A percentile compares a stretch with the other conserved stretches of the same genome.
These are phyloP conservation scores for Aphidius gifuensis DNA, from an alignment of 1,140 invertebrate genomes.

Conservation along the genomic window DNA sequence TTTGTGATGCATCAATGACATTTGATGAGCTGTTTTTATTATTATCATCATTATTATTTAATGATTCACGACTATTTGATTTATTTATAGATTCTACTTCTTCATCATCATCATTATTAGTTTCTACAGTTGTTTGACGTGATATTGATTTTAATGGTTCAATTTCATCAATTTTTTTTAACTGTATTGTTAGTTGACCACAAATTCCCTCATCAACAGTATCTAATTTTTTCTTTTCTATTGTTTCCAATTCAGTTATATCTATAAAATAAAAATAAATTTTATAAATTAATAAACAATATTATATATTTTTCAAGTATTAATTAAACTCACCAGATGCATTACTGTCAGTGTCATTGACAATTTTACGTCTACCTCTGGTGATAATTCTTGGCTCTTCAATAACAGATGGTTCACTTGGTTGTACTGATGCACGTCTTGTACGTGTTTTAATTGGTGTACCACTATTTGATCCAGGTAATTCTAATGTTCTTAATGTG, in stretches of 20 bases:
- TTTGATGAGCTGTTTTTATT: too few species aligned
- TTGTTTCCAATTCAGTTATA: background rate
- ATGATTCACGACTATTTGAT: too few species aligned
- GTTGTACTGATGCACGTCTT: conserved; percentile 27
- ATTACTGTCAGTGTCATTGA: background rate
- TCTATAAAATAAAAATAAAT: background rate
- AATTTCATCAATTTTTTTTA: too few species aligned
- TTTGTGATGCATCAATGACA: too few species aligned
- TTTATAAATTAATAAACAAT: background rate
- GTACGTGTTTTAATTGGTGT: conserved; percentile 30
- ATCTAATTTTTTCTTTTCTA: too few species aligned
- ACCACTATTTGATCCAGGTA: conserved; percentile 3
- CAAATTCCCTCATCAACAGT: too few species aligned
- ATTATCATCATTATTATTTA: too few species aligned
- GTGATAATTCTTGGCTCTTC: conserved; percentile 31
- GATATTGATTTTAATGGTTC: too few species aligned
- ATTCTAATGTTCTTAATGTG: conserved; percentile 3
- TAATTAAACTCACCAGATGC: background rate
- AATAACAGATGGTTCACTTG: conserved; percentile 26
- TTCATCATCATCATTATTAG: too few species aligned
- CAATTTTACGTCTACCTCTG: background rate
- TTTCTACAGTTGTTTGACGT: too few species aligned
- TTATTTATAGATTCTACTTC: too few species aligned
- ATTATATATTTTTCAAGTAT: background rate
- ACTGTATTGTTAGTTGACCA: too few species aligned